Conservation (phyloP, 1,140 invertebrate species). For the Drosophila nannoptera region DNA sequence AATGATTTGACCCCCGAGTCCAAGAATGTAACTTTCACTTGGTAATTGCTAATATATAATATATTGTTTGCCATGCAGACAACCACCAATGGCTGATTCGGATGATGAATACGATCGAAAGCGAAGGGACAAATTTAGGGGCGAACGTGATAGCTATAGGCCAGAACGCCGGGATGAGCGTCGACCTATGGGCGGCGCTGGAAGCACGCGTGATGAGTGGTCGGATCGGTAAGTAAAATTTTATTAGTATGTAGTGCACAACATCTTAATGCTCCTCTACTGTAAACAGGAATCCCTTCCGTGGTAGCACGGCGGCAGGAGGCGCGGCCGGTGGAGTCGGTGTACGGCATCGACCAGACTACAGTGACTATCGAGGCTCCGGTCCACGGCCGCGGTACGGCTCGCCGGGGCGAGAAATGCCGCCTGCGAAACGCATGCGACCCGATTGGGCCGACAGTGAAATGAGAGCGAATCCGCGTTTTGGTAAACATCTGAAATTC, state of each 20-base stretch:
- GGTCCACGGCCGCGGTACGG: slow-evolving; percentile 82
- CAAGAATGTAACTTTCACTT: slow-evolving; percentile 32
- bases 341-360: slow-evolving; percentile 82
- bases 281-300: slow-evolving; percentile 68
- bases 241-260: not conserved
- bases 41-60: slow-evolving; percentile 1
- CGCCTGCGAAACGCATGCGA: slow-evolving; percentile 89
- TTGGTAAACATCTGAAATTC: slow-evolving; percentile 61
- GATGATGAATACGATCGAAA: slow-evolving; percentile 95
- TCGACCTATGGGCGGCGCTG: slow-evolving; percentile 54
- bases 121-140: slow-evolving; percentile 92
- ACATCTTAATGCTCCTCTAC: slow-evolving; percentile 11
- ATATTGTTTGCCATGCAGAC: slow-evolving; percentile 14
- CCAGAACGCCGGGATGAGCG: slow-evolving; percentile 86
- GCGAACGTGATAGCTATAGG: slow-evolving; percentile 89
- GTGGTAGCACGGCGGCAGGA: slow-evolving; percentile 54
- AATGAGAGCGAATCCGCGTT: slow-evolving; percentile 76
- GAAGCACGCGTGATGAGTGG: slow-evolving; percentile 86
- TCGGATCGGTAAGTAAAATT: slow-evolving; percentile 81
- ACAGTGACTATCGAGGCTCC: slow-evolving; percentile 84
- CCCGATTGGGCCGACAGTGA: slow-evolving; percentile 84
- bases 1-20: slow-evolving; percentile 24
- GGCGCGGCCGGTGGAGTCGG: slow-evolving; percentile 72
- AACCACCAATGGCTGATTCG: slow-evolving; percentile 89
- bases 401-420: slow-evolving; percentile 88